Percentiles rank a stretch among this genome's conserved stretches.
Conservation (phyloP, 2,113 vertebrate genomes). For the Dryoscopus gambensis region DNA sequence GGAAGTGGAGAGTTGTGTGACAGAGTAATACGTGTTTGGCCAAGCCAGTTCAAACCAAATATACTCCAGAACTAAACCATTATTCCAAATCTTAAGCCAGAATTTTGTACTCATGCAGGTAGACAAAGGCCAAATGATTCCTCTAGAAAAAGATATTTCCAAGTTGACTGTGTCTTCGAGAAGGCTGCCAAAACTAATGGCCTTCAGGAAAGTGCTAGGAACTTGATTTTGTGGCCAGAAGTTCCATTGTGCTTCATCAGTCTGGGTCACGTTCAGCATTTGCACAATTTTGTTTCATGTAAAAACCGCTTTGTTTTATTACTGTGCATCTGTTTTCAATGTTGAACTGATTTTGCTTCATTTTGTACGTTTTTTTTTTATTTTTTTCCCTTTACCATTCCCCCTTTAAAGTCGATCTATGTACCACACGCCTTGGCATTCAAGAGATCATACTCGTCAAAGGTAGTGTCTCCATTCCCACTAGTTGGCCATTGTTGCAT, state of each 20-base stretch:
- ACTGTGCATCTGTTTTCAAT: constrained; percentile 70
- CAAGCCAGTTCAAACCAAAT: background rate
- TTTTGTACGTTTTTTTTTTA: constrained; percentile 75
- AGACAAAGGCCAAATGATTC: background rate
- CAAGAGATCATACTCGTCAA: constrained; percentile 93
- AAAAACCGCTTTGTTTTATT: constrained; percentile 34
- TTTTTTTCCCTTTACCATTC: constrained; percentile 70
- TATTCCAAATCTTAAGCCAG: background rate
- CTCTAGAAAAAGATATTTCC: background rate
- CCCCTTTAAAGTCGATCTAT: constrained; percentile 91
- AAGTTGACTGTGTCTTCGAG: background rate
- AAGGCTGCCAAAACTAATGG: background rate
- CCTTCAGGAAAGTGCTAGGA: background rate
- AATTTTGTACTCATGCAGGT: background rate
- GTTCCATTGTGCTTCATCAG: constrained; percentile 2
- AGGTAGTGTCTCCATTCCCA: constrained; percentile 88
- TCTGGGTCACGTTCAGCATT: background rate
- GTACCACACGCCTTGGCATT: constrained; percentile 96
- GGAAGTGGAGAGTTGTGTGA: background rate
- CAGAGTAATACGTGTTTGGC: background rate
- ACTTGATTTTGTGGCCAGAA: background rate
- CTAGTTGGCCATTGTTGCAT: constrained; percentile 70
- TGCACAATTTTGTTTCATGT: background rate
- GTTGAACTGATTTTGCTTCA: constrained; percentile 82
- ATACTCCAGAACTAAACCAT: background rate